phyloP scores from a whole-genome alignment of 2,113 vertebrate genomes.

The Phalacrocorax carbo region DNA sequence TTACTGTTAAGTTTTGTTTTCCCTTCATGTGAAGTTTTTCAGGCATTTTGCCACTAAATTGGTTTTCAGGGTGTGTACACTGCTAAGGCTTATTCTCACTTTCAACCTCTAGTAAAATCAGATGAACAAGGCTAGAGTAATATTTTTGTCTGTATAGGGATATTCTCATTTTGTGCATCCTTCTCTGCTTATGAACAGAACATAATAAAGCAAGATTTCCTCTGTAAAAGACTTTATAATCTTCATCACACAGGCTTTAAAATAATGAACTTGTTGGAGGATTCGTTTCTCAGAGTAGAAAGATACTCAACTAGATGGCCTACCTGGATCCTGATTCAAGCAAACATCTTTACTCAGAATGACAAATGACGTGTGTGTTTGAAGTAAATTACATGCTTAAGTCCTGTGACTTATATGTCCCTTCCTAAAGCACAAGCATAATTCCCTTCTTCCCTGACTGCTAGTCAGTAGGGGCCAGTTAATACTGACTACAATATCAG shows the following conservation, averaged over 20 bases:
- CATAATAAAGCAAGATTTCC: neutral
- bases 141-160: neutral
- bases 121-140: neutral
- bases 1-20: neutral
- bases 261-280: neutral
- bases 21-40: neutral
- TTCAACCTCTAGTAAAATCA: neutral
- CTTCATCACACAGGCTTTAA: neutral
- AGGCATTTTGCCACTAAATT: neutral
- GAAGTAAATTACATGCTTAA: neutral
- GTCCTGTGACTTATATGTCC: neutral
- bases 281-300: neutral
- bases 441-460: neutral
- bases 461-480: neutral
- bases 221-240: neutral
- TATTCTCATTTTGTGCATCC: fast-evolving
- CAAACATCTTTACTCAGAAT: neutral
- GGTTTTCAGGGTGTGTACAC: neutral
- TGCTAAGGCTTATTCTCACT: neutral
- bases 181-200: neutral
- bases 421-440: neutral
- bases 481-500: neutral
- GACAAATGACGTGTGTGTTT: neutral
- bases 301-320: neutral
- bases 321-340: neutral